These are phyloP conservation scores for Torymus aiolomorphi DNA, from an alignment of 2,888 invertebrate genomes.

Conservation along the genomic window DNA sequence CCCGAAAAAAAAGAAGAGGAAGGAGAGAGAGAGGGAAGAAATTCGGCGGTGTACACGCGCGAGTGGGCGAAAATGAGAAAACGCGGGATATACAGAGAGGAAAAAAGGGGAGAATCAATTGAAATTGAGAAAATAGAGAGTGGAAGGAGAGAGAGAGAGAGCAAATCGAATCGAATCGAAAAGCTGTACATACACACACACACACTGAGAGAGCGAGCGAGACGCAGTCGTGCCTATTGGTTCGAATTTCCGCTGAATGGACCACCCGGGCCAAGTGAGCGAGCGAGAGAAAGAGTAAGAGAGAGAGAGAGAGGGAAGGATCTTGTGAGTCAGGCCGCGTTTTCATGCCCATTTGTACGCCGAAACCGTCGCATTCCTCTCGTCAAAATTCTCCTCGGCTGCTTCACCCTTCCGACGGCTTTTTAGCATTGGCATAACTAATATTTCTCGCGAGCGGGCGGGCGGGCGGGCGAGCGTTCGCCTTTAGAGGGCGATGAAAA, in stretches of 20 bases:
- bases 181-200: background rate
- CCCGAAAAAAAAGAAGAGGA: background rate
- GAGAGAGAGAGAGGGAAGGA: constrained; percentile 30
- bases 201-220: background rate
- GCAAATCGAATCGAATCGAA: constrained; percentile 40
- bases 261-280: constrained; percentile 45
- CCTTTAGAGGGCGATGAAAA: constrained; percentile 55
- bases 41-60: constrained; percentile 1
- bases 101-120: constrained; percentile 39
- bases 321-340: constrained; percentile 53
- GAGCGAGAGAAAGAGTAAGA: constrained; percentile 16
- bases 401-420: constrained; percentile 57
- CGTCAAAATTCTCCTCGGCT: constrained; percentile 54
- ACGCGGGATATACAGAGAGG: constrained; percentile 10
- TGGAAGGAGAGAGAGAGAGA: constrained; percentile 14
- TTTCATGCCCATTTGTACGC: constrained; percentile 56
- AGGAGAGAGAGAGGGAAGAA: constrained; percentile 20
- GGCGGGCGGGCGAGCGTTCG: constrained; percentile 5
- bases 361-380: constrained; percentile 48
- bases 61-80: constrained; percentile 2
- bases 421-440: constrained; percentile 61
- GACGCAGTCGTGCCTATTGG: constrained; percentile 27
- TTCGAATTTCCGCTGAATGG: constrained; percentile 49
- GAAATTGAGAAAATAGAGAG: constrained; percentile 45
- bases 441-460: constrained; percentile 56